These are phyloP conservation scores for Polymixis flavicincta DNA, from an alignment of 2,888 invertebrate species.

Conservation along the genomic window DNA sequence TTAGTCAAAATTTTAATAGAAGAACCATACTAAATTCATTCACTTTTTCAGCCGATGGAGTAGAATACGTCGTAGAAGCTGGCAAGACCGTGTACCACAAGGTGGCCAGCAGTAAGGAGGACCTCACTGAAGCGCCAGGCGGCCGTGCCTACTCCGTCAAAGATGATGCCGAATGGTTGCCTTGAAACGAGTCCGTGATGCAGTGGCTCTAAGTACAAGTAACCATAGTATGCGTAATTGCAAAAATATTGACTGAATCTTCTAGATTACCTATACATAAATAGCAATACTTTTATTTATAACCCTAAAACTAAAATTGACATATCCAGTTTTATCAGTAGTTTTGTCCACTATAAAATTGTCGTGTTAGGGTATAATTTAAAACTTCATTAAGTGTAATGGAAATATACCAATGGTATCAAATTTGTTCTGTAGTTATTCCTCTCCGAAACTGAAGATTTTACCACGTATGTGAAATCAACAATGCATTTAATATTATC, in stretches of 20 bases:
- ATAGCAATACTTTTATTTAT: not conserved
- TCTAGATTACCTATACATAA: slow-evolving; percentile 7
- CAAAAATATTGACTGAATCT: slow-evolving; percentile 28
- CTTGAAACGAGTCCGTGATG: slow-evolving; percentile 70
- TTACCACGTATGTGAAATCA: not conserved
- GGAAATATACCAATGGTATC: not conserved
- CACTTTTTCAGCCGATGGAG: slow-evolving; percentile 88
- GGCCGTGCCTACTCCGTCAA: slow-evolving; percentile 72
- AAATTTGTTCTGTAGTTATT: not conserved
- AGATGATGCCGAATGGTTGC: slow-evolving; percentile 91
- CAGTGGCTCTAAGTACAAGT: slow-evolving; percentile 41
- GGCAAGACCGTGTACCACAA: slow-evolving; percentile 93
- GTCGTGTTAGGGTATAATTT: not conserved
- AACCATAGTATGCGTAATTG: slow-evolving; percentile 14
- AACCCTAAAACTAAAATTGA: not conserved
- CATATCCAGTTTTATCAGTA: not conserved
- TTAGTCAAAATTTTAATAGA: not conserved
- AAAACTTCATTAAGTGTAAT: not conserved
- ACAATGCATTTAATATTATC: slow-evolving; percentile 45
- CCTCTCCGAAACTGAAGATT: not conserved
- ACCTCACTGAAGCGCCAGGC: slow-evolving; percentile 81
- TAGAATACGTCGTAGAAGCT: slow-evolving; percentile 93
- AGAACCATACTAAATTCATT: not conserved
- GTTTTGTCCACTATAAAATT: not conserved
- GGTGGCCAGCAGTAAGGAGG: slow-evolving; percentile 87